A percentile compares a stretch with the other conserved stretches of the same genome.
Conservation (phyloP, 2,797 vertebrate genomes). For the Crenichthys baileyi region DNA sequence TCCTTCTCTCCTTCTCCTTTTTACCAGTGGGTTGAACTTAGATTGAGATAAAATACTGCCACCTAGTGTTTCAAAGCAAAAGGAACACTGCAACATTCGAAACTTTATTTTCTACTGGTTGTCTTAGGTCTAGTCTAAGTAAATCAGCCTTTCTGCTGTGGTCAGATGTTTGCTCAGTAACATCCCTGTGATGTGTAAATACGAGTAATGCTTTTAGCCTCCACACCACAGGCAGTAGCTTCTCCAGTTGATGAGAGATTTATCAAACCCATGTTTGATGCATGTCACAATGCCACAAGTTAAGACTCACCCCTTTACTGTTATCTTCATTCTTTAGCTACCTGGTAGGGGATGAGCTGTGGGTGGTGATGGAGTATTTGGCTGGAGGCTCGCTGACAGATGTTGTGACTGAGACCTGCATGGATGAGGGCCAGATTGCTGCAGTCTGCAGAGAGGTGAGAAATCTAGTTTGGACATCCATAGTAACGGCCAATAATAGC, state of each 20-base stretch:
- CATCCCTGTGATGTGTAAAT: background rate
- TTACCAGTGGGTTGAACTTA: conserved; percentile 11
- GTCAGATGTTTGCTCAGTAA: conserved; percentile 15
- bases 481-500: conserved; percentile 12
- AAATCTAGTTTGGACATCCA: conserved; percentile 50
- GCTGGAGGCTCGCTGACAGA: conserved; percentile 96
- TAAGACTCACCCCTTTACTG: background rate
- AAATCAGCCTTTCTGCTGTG: background rate
- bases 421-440: conserved; percentile 99
- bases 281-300: background rate
- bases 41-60: conserved; percentile 49
- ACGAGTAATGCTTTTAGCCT: background rate
- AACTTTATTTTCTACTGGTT: background rate
- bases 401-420: conserved; percentile 98
- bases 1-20: conserved; percentile 19
- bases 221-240: background rate
- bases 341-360: conserved; percentile 96
- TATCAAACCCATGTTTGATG: background rate
- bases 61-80: conserved; percentile 46
- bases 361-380: conserved; percentile 99
- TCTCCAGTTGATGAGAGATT: background rate
- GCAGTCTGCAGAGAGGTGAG: conserved; percentile 97
- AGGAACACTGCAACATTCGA: background rate
- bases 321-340: conserved; percentile 79
- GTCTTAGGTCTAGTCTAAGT: conserved; percentile 11